phyloP scores from a whole-genome alignment of 2,797 vertebrate genomes.

The Cynopterus sphinx region DNA sequence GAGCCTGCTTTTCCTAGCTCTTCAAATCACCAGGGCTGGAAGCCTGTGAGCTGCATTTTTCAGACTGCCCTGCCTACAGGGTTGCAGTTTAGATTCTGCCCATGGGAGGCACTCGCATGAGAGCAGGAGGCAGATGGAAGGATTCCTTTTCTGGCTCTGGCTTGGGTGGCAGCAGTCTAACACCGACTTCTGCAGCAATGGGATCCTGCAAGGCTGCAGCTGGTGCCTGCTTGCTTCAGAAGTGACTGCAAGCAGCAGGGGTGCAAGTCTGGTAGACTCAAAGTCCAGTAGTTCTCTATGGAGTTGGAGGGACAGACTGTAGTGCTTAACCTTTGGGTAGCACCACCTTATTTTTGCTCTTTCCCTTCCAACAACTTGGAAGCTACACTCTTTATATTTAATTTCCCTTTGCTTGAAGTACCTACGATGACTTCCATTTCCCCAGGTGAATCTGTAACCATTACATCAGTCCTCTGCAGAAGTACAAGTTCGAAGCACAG shows the following conservation, averaged over 20 bases:
- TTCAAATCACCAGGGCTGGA: not conserved
- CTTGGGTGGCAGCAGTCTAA: not conserved
- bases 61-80: not conserved
- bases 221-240: not conserved
- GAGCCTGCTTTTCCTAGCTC: not conserved
- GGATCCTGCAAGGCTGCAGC: not conserved
- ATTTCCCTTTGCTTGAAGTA: not conserved
- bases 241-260: not conserved
- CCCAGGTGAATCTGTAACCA: not conserved
- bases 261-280: not conserved
- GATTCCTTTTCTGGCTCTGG: not conserved
- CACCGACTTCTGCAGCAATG: too few species aligned
- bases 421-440: not conserved
- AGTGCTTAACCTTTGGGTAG: not conserved
- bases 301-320: not conserved
- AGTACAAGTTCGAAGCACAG: not conserved
- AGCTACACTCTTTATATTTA: not conserved
- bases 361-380: not conserved
- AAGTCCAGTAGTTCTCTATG: not conserved
- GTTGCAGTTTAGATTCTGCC: not conserved
- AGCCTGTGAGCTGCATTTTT: not conserved
- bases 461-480: not conserved
- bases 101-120: not conserved
- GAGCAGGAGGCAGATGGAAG: not conserved
- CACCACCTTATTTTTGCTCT: not conserved